phyloP scores from a whole-genome alignment of 2,797 vertebrate genomes.

The Sciurus carolinensis region DNA sequence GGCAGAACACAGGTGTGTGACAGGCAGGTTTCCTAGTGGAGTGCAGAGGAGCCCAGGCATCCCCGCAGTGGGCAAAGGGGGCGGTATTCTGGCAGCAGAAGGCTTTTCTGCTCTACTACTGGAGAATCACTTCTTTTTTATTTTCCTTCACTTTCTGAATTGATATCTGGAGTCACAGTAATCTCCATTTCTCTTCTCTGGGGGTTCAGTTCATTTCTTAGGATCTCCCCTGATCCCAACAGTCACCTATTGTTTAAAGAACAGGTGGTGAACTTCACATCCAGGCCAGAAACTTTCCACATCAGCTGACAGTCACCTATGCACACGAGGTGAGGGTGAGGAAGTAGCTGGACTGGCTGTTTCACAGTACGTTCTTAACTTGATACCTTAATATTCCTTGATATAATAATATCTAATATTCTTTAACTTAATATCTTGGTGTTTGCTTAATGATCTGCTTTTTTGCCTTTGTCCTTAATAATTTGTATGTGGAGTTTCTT shows the following conservation, averaged over 20 bases:
- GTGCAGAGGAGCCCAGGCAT: background rate
- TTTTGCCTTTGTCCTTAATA: background rate
- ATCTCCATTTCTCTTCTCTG: background rate
- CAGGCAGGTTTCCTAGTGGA: background rate
- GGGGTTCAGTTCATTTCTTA: background rate
- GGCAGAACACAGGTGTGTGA: background rate
- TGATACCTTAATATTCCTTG: background rate
- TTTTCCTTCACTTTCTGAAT: background rate
- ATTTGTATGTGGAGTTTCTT: constrained; percentile 12
- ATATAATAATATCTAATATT: too few relatives aligned
- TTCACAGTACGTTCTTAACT: constrained; percentile 14
- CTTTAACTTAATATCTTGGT: background rate
- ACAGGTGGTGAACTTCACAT: background rate
- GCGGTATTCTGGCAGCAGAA: background rate
- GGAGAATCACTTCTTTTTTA: background rate
- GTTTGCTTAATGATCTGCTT: background rate
- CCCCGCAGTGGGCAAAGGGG: too few relatives aligned
- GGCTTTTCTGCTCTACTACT: background rate
- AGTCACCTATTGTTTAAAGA: background rate
- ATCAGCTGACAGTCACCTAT: background rate
- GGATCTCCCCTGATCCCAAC: background rate
- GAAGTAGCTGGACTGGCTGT: background rate
- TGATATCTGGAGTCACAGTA: background rate
- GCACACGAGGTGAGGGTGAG: background rate
- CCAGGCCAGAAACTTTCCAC: background rate